phyloP scores from a whole-genome alignment of 2,888 invertebrate genomes.

The Acrobeloides nanus region DNA sequence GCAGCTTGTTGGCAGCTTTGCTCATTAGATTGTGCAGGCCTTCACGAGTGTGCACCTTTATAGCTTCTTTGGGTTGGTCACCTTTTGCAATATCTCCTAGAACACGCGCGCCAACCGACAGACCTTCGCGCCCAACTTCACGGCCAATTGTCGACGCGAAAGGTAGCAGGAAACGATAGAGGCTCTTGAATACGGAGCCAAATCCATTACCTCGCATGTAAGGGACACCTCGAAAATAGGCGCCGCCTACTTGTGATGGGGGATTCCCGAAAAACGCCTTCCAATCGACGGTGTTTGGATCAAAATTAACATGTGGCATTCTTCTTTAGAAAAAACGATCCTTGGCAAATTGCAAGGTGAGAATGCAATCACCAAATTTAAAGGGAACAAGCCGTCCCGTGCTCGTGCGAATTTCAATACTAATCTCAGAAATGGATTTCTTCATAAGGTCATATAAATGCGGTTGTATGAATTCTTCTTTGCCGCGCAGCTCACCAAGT shows the following conservation, averaged over 20 bases:
- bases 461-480: no score
- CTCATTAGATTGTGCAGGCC: slow-evolving; percentile 6
- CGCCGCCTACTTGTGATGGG: background rate
- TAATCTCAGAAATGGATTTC: slow-evolving; percentile 9
- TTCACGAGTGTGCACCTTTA: background rate
- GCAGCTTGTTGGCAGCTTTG: no score
- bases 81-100: slow-evolving; percentile 7
- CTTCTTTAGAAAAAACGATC: slow-evolving; percentile 8
- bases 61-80: background rate
- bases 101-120: slow-evolving; percentile 2
- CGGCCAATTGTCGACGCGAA: no score
- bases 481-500: slow-evolving; percentile 11
- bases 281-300: no score
- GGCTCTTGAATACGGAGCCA: background rate
- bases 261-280: background rate
- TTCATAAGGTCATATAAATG: slow-evolving; percentile 2
- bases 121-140: slow-evolving; percentile 1
- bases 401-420: slow-evolving; percentile 7
- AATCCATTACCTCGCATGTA: background rate
- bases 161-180: background rate
- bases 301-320: slow-evolving; percentile 4
- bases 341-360: slow-evolving; percentile 11
- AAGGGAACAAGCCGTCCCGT: slow-evolving; percentile 7
- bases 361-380: slow-evolving; percentile 8
- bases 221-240: background rate